Evolutionary conservation across 2,797 vertebrate genomes (phyloP), one percentile per base, ranked within the genome.

Genomic region (Scolopax rusticola): DNA sequence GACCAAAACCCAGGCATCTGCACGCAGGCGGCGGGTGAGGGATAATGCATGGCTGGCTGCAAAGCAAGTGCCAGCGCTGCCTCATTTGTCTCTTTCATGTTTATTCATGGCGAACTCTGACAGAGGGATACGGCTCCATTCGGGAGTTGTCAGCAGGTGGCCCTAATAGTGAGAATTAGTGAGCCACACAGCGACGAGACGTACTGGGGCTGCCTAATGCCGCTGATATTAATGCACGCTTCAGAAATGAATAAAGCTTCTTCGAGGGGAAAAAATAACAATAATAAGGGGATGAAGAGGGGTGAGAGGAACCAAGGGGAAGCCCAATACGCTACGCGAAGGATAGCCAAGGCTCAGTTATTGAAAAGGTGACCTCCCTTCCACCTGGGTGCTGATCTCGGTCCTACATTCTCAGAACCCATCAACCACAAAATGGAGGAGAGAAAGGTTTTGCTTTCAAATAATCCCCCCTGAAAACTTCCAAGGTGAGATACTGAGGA

Each of bases 51-150:
- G 61, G 90, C 70, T 56, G 67, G 41, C 80, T 25, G 33, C 8
- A 20, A 64, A 63, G 92, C 88, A 69, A 90, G 54, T n/a, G 18
- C 61, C 93, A 45, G 94, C 60, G 6, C 87, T 33, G 95, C 93
- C 96, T 97, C 96, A 90, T 97, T 96, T 97, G 91, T 96, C 95
- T 96, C 95, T 64, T 93, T 92, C 86, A 41, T 85, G 96, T 97
- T 97, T 95, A 96, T 96, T 95, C 95, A 83, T 87, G 95, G 96
- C 21, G 3, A 78, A 85, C 91, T 20, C 83, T 24, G 94, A 5
- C 93, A 48, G 89, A 85, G 95, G 93, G 93, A 90, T 13, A n/a
- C 32, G 48, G 91, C 96, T 95, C 94, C 93, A 16, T 84, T 93
- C 86, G 68, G 96, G 96, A 80, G 94, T 73, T 96, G 95, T 85